A percentile compares a stretch with the other conserved stretches of the same genome.
Evolutionary conservation across 2,797 vertebrate species (phyloP).

Genomic region (Sorex maritimensis): DNA sequence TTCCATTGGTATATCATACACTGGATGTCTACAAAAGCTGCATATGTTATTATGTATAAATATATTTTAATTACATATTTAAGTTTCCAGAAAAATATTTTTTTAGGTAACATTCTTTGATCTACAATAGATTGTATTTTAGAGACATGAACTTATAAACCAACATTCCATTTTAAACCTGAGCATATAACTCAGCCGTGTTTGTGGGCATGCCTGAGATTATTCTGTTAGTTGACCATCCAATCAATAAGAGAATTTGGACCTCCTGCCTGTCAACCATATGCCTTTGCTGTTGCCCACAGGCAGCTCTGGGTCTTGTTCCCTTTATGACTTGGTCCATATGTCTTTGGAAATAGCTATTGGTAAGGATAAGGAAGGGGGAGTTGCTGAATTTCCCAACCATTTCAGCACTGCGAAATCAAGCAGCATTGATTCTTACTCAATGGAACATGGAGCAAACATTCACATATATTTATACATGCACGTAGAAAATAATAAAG

Average conservation of each 20-base stretch:
- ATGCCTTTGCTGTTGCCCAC: background rate
- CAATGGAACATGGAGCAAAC: background rate
- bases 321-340: background rate
- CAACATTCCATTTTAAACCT: background rate
- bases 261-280: background rate
- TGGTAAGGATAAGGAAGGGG: background rate
- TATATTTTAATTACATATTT: background rate
- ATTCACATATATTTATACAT: background rate
- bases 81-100: background rate
- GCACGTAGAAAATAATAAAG: background rate
- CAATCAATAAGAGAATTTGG: slow-evolving; percentile 6
- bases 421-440: background rate
- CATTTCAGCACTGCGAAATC: slow-evolving; percentile 28
- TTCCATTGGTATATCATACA: background rate
- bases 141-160: background rate
- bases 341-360: background rate
- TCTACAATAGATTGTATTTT: background rate
- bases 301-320: background rate
- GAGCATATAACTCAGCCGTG: background rate
- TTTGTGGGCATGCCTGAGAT: background rate
- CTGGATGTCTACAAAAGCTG: background rate
- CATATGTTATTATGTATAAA: background rate
- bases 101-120: slow-evolving; percentile 11
- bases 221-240: background rate
- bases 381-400: background rate